These are phyloP conservation scores for Lasaia peninsularis DNA, from an alignment of 1,140 invertebrate species.

Conservation along the genomic window DNA sequence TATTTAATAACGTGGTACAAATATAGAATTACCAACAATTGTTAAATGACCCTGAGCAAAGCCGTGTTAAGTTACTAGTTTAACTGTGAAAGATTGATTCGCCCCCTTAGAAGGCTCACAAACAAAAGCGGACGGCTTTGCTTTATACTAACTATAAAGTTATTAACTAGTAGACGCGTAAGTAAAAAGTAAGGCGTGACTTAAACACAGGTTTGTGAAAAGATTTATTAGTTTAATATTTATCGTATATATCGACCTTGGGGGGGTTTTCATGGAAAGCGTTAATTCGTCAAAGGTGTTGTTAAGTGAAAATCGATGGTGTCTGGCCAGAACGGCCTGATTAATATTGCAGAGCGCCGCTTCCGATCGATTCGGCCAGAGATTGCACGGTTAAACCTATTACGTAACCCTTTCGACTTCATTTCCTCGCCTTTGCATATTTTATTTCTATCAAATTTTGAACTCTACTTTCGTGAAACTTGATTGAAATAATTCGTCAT, in stretches of 20 bases:
- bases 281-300: neutral
- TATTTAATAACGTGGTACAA: no score
- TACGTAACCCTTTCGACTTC: slow-evolving; percentile 26
- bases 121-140: no score
- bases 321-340: slow-evolving; percentile 14
- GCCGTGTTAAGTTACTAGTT: no score
- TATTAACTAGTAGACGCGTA: no score
- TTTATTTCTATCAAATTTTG: slow-evolving; percentile 10
- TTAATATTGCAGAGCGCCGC: slow-evolving; percentile 27
- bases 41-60: no score
- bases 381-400: slow-evolving; percentile 26
- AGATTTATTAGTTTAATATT: no score
- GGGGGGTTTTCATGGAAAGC: neutral
- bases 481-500: neutral
- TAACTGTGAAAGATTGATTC: no score
- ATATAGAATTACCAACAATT: no score
- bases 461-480: neutral
- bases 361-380: slow-evolving; percentile 17
- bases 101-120: no score
- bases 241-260: slow-evolving; percentile 4
- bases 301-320: slow-evolving; percentile 19
- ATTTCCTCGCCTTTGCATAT: slow-evolving; percentile 24
- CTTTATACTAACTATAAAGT: no score
- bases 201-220: no score
- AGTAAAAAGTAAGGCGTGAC: no score